Conservation (phyloP, 2,113 vertebrate species). For the Cyanistes caeruleus region DNA sequence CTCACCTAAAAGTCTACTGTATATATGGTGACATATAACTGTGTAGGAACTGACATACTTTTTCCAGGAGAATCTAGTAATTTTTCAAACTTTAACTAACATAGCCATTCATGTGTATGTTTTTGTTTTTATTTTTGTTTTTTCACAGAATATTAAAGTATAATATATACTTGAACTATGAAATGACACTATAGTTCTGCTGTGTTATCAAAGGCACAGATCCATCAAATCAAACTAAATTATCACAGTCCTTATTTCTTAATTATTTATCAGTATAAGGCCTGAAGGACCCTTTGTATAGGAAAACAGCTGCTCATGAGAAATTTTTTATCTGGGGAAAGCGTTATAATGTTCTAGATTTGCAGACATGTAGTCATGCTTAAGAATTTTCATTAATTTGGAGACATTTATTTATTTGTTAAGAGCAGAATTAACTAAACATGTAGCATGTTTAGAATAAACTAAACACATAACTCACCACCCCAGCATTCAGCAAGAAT, state of each 20-base stretch:
- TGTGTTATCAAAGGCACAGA: not conserved
- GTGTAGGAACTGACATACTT: not conserved
- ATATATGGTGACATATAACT: not conserved
- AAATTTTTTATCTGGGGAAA: not conserved
- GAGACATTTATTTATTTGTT: not conserved
- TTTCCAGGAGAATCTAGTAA: not conserved
- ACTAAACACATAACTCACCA: not conserved
- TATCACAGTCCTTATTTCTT: not conserved
- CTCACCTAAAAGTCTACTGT: not conserved
- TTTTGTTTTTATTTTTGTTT: not conserved
- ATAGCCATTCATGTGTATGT: not conserved
- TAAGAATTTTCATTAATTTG: not conserved
- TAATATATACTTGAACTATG: not conserved
- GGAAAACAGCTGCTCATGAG: not conserved
- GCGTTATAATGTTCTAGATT: not conserved
- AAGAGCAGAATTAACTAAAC: not conserved
- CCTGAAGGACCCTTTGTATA: not conserved
- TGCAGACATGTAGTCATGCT: not conserved
- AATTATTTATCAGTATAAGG: not conserved
- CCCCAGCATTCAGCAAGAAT: not conserved
- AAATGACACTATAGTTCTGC: not conserved
- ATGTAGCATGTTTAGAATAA: not conserved
- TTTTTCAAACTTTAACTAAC: not conserved
- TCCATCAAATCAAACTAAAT: not conserved
- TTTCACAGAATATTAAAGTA: not conserved